Base-by-base conservation (phyloP, 2,888 invertebrate species). In the Monopis laevigella region DNA sequence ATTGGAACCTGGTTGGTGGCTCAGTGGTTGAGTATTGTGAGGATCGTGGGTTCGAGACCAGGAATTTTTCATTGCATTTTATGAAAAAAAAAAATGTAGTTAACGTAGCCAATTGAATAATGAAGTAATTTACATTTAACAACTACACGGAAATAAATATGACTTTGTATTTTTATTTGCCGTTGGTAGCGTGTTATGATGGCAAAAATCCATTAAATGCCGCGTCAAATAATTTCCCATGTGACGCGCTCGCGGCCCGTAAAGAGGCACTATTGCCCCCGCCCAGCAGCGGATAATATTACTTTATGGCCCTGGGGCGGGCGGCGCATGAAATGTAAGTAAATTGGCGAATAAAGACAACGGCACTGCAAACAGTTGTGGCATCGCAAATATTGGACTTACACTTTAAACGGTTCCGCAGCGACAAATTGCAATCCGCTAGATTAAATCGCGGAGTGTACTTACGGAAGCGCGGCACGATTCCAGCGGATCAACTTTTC, bases 141-240 rank as follows among this genome's bases (percentile, higher is more conserved):
- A n/a, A n/a, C 49, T 47, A 51, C 51, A 32, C 10, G 32, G 14
- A 17, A 32, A 32, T 32, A 32, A 32, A 32, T 12, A 32, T 48
- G 49, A 54, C 50, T 54, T 54, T 53, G 51, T 57, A 41, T 39
- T 42, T 42, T 74, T 74, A 74, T 75, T 78, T 63, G 66, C 61
- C 58, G 69, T 65, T 68, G 68, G 68, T 75, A 67, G 73, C 74
- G 68, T 75, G 77, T 77, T 77, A 77, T 77, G 78, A 75, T 72
- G 75, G 77, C 77, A 73, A 74, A 75, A 78, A 78, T 78, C 78
- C 78, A 80, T 80, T 80, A 80, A 80, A 77, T 71, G 74, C 60
- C 69, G 75, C 75, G 78, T 80, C 78, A 78, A 80, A 80, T 80
- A 80, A 80, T 78, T 80, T 80, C 78, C 78, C 78, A 75, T 74